A percentile compares a stretch with the other conserved stretches of the same genome.
These are phyloP conservation scores for Megastigmus dorsalis DNA, from an alignment of 2,888 invertebrate species.

Conservation along the genomic window DNA sequence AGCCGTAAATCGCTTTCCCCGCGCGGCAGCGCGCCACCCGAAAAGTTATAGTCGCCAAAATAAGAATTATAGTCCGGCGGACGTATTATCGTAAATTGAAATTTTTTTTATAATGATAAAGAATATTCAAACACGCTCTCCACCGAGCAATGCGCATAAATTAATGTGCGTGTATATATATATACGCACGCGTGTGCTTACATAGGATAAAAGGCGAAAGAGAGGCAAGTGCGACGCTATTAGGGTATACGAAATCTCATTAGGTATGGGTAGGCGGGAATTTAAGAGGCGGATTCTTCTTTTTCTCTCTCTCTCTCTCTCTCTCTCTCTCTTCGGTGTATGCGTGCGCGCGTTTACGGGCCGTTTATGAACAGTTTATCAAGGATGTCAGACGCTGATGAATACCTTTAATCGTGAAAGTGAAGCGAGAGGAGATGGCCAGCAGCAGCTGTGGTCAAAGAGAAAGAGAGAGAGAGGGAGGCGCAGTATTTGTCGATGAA, in stretches of 20 bases:
- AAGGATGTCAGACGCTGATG: constrained; percentile 43
- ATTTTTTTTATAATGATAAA: constrained; percentile 50
- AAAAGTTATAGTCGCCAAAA: constrained; percentile 28
- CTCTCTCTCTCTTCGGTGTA: background rate
- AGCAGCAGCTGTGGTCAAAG: too few relatives aligned
- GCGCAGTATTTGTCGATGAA: constrained; percentile 41
- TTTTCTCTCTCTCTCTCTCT: constrained; percentile 19
- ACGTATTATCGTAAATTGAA: constrained; percentile 52
- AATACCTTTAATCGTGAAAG: constrained; percentile 49
- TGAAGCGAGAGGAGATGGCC: constrained; percentile 13
- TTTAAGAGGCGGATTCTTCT: constrained; percentile 12
- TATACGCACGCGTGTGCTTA: too few relatives aligned
- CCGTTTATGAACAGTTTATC: constrained; percentile 48
- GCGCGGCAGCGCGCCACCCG: too few relatives aligned
- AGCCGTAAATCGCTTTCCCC: constrained; percentile 19
- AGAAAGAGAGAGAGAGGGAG: too few relatives aligned
- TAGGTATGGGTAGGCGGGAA: constrained; percentile 46
- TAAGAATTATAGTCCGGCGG: constrained; percentile 37
- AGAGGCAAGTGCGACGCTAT: constrained; percentile 45
- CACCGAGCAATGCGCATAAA: constrained; percentile 39
- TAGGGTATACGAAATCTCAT: constrained; percentile 46
- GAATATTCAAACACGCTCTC: constrained; percentile 43
- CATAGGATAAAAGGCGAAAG: constrained; percentile 16
- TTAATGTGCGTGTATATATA: constrained; percentile 16
- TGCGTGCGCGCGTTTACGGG: constrained; percentile 5